Conservation (phyloP, 2,797 vertebrate species). For the Eleutherodactylus coqui region DNA sequence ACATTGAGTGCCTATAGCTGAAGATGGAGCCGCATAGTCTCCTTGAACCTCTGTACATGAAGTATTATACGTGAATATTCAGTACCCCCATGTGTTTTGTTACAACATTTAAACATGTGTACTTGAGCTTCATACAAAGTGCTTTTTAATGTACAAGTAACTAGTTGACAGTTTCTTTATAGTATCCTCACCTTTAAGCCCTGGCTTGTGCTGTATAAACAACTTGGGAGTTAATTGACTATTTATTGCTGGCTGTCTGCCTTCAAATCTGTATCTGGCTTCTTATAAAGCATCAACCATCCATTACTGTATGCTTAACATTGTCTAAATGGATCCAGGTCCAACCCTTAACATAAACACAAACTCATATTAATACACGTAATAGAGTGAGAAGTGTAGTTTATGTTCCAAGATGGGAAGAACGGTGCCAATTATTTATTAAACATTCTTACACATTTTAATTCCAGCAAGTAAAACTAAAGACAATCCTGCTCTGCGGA, state of each 20-base stretch:
- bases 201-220: constrained; percentile 50
- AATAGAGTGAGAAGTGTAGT: constrained; percentile 48
- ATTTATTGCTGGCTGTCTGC: constrained; percentile 61
- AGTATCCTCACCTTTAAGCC: constrained; percentile 45
- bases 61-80: not conserved
- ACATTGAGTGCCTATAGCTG: not conserved
- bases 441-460: constrained; percentile 28
- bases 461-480: constrained; percentile 41
- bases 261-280: constrained; percentile 48
- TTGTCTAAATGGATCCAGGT: constrained; percentile 47
- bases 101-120: constrained; percentile 2
- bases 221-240: constrained; percentile 56
- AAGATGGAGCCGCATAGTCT: not conserved
- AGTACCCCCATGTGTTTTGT: not conserved
- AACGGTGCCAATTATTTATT: constrained; percentile 36
- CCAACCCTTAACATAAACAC: constrained; percentile 54
- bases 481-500: constrained; percentile 37
- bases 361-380: constrained; percentile 49
- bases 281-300: constrained; percentile 53
- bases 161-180: constrained; percentile 43
- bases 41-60: not conserved
- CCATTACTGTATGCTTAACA: constrained; percentile 43
- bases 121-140: constrained; percentile 17
- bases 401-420: constrained; percentile 46
- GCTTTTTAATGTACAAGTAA: constrained; percentile 41